Evolutionary conservation across 2,797 vertebrate genomes (phyloP), one percentile per base, ranked within the genome.

Genomic region (Periophthalmus magnuspinnatus): DNA sequence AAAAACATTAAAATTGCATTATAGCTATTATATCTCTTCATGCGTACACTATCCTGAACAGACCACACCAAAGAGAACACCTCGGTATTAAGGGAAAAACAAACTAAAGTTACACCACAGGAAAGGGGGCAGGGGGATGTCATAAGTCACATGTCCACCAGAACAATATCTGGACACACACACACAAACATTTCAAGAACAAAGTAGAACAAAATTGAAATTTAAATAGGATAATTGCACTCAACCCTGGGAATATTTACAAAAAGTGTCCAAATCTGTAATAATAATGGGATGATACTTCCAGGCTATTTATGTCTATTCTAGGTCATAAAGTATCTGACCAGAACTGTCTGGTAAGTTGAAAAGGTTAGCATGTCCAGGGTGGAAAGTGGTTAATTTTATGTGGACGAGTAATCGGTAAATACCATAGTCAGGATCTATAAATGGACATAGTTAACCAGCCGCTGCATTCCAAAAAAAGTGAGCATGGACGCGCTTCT

Each of bases 1-100:
- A 81, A 82, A 77, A 81, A 69, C 79, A 87, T 91, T 90, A 88
- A 85, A 88, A 84, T 58, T 21, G 71, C 83, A 88, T 86, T 80
- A 82, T 68, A 80, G 68, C 75, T 79, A 0, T n/a, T n/a, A 28
- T 28, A 5, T 5, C 21, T 9, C 63, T 79, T 82, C 79, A 81
- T 76, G 70, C 68, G 88, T 21, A 36, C 86, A 86, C 86, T 88
- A 83, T 83, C 65, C 58, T 71, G 70, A 63, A 52, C 45, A 17
- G 77, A 67, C 71, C 77, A 82, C 68, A 54, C 79, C 81, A 77
- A 81, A 68, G 69, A 33, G 70, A 69, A 77, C 70, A 80, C 59
- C 78, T 78, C 72, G 54, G 80, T 75, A 79, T 73, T 62, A 57
- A 79, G 80, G 71, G 76, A 71, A 77, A 81, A 88, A 88, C 81